Evolutionary conservation across 2,888 invertebrate species (phyloP), one percentile per base, ranked within the genome.

Genomic region (Sericinus montela): DNA sequence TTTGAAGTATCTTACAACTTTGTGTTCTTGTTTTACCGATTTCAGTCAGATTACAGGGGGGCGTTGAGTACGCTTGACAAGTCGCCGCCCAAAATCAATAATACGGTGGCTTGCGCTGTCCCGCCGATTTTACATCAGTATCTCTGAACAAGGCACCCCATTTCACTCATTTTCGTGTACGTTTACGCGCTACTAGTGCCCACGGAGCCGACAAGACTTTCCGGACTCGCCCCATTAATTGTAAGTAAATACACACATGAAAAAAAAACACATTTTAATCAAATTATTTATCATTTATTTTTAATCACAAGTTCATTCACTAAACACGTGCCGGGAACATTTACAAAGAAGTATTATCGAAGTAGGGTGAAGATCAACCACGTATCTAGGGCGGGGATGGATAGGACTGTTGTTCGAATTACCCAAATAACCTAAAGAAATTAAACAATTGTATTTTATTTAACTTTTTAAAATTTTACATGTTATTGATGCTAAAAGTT

Each of bases 71-170:
- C 57, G 66, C 56, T 42, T 51, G 58, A 60, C 60, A 59, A 52
- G 79, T 76, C 75, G 67, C 86, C 86, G 83, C 86, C 86, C 85
- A 80, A 81, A 85, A 87, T 87, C 86, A 82, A 87, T 87, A 87
- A 57, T 60, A 46, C 34, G 52, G 52, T 63, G 73, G 72, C 75
- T 75, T 80, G 84, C 86, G 85, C 85, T 63, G 78, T 75, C 71
- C 72, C 70, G 67, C 67, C 67, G 69, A 67, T 73, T 74, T 74
- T 59, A 72, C 72, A 65, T 78, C 79, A 86, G 85, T 85, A 66
- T 78, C 75, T 69, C 73, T 68, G 71, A 59, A n/a, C n/a, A n/a
- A 77, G 78, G 71, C 77, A 76, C 67, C 76, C 66, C 60, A 65
- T 72, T 66, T 71, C 71, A 72, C 74, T 75, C 75, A 76, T 72